Conservation (phyloP, 2,888 invertebrate species). For the Phortica magna region DNA sequence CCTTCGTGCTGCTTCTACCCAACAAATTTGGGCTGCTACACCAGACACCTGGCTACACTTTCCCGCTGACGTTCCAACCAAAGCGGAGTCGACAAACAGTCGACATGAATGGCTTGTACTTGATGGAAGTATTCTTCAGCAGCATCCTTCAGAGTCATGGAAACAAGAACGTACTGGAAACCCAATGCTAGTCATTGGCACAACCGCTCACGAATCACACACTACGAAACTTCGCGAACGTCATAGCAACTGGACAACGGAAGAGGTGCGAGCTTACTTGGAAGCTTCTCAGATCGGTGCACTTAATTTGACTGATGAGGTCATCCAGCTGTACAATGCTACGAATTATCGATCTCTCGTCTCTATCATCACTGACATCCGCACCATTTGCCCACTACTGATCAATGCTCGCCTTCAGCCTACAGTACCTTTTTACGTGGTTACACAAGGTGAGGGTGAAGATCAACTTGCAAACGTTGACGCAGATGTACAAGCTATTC, state of each 20-base stretch:
- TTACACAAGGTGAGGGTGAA: constrained; percentile 80
- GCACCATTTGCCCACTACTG: constrained; percentile 88
- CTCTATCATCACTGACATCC: constrained; percentile 87
- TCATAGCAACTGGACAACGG: constrained; percentile 83
- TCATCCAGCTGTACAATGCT: constrained; percentile 83
- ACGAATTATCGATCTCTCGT: constrained; percentile 85
- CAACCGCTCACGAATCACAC: constrained; percentile 86
- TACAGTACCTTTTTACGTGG: constrained; percentile 86
- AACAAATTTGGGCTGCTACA: constrained; percentile 83
- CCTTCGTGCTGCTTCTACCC: constrained; percentile 79
- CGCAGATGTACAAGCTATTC: constrained; percentile 87
- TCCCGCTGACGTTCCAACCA: constrained; percentile 80
- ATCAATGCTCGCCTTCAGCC: constrained; percentile 83
- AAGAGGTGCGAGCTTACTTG: constrained; percentile 83
- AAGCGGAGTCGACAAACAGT: constrained; percentile 80
- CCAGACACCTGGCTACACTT: constrained; percentile 86
- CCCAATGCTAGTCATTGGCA: constrained; percentile 83
- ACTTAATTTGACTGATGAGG: constrained; percentile 82
- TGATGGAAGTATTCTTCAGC: constrained; percentile 85
- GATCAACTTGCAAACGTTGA: constrained; percentile 81
- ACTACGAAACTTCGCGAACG: constrained; percentile 81
- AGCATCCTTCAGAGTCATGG: constrained; percentile 84
- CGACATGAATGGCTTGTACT: constrained; percentile 87
- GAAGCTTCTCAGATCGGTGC: constrained; percentile 81
- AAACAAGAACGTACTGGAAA: constrained; percentile 77